Percentiles rank a stretch among this genome's conserved stretches.
These are phyloP conservation scores for Fregata magnificens DNA, from an alignment of 2,113 vertebrate genomes.

Conservation along the genomic window DNA sequence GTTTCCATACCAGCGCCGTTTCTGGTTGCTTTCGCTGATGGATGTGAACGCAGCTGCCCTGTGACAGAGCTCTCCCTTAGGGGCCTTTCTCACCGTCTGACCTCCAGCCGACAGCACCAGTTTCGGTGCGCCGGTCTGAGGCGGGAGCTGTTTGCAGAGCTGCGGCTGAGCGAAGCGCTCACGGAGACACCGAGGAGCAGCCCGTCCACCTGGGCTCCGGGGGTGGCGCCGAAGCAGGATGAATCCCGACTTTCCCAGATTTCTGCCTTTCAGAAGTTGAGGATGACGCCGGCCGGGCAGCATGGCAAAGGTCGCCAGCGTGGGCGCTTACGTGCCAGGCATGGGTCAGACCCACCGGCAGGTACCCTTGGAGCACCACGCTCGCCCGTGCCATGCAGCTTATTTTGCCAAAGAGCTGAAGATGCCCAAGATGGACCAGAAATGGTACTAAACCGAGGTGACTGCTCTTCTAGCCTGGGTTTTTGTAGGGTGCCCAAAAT, in stretches of 20 bases:
- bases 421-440: not conserved
- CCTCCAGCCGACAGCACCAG: not conserved
- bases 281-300: not conserved
- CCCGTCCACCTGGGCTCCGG: rapidly evolving
- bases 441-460: not conserved
- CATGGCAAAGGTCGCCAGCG: not conserved
- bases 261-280: not conserved
- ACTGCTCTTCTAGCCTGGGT: not conserved
- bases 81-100: not conserved
- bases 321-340: rapidly evolving
- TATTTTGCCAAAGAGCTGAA: not conserved
- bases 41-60: not conserved
- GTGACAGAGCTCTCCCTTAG: not conserved
- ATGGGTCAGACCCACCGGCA: not conserved
- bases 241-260: not conserved
- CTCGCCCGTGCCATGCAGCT: rapidly evolving
- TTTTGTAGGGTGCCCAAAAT: not conserved
- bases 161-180: not conserved
- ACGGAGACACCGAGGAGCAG: not conserved
- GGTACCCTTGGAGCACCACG: not conserved
- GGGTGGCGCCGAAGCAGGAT: too few species aligned
- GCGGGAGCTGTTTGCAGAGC: not conserved
- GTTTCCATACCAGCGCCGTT: rapidly evolving
- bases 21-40: not conserved
- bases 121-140: not conserved